Base-by-base conservation (phyloP, 2,113 vertebrate species). In the Tachysurus fulvidraco region DNA sequence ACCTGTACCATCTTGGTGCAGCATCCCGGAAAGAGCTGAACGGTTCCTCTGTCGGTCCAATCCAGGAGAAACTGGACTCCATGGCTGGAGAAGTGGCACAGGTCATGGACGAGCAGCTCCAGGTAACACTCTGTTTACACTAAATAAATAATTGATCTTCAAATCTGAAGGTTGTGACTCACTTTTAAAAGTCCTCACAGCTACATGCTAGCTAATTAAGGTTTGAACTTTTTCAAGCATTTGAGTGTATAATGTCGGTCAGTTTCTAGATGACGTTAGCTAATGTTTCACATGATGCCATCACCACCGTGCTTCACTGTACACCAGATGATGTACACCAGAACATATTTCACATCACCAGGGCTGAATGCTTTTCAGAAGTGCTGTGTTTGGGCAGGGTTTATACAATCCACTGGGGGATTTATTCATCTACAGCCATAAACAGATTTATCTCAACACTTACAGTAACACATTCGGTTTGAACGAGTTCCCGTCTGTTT, bases 31-130 rank as follows among this genome's bases (percentile, higher is more conserved):
- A 95, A 7, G 97, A 96, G 90, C 91, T 94, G 25, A 95, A 95
- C 77, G 95, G 94, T 73, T 94, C 95, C 0, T 94, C 95, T 23
- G 94, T 94, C 28, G 96, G 94, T 74, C 97, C 97, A 41, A 98
- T 99, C 92, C 97, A 99, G 91, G 97, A 98, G 88, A 98, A 96
- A 0, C 94, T 99, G 89, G 97, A 98, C 90, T 98, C 97, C 8
- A 97, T 98, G 98, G 98, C 98, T 12, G 98, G 97, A 85, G 98
- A 99, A 92, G 96, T 99, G 69, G 97, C 97, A 0, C 95, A 94
- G 62, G 97, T 99, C 57, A 97, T 99, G 81, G 98, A 99, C 77
- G 96, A 99, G 57, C 97, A 99, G 1, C 95, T 99, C 50, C 97
- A 99, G 97, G 98, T 99, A 88, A 7, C 5, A 5, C 62, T 12